These are phyloP conservation scores for Heloderma charlesbogerti DNA, from an alignment of 2,113 vertebrate genomes.

Conservation along the genomic window DNA sequence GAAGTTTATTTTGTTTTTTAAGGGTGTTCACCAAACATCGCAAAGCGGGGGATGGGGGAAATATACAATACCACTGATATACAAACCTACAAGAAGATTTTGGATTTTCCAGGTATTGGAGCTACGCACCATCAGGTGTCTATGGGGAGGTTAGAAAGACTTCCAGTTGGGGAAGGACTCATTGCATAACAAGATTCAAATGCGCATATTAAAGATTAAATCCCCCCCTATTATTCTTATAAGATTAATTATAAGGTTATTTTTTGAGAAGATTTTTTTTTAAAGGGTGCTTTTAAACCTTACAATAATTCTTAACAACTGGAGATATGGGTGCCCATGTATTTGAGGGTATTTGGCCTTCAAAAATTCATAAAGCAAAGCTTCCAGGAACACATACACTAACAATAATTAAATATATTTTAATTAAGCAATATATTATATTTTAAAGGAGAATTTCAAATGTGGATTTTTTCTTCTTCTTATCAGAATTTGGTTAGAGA, in stretches of 20 bases:
- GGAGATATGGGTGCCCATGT: background rate
- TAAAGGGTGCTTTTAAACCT: background rate
- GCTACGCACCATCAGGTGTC: background rate
- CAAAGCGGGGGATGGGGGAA: background rate
- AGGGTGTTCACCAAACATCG: background rate
- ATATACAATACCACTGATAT: background rate
- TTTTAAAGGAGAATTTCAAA: background rate
- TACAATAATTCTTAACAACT: background rate
- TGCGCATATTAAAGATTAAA: background rate
- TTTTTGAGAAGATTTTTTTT: background rate
- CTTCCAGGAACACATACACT: too few species aligned
- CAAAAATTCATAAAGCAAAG: background rate
- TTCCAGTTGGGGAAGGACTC: background rate
- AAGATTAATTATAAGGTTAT: too few species aligned
- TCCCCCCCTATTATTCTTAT: background rate
- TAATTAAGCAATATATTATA: too few species aligned
- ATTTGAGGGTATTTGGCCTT: background rate
- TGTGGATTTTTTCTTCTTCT: rapidly evolving
- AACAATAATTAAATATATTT: too few species aligned
- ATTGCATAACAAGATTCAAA: background rate
- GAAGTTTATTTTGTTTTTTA: background rate
- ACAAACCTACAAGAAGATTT: background rate
- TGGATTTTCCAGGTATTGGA: background rate
- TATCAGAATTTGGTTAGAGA: background rate
- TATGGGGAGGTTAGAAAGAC: background rate